These are phyloP conservation scores for Stomatorhinus walkeri DNA, from an alignment of 2,797 vertebrate species.

Conservation along the genomic window DNA sequence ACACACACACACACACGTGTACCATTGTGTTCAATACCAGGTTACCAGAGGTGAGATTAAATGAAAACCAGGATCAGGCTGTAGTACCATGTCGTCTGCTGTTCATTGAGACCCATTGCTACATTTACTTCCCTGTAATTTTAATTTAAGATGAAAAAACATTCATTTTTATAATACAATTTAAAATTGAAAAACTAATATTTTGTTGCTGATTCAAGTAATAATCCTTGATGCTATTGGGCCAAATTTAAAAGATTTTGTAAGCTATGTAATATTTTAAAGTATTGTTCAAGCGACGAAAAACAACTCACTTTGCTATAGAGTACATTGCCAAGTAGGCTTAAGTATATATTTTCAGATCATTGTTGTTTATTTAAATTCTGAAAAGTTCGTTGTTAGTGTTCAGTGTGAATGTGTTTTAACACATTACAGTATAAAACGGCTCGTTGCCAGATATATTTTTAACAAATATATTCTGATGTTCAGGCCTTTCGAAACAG, in stretches of 20 bases:
- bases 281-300: neutral
- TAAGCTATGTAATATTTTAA: neutral
- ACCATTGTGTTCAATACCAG: neutral
- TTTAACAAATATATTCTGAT: slow-evolving; percentile 2
- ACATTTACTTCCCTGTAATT: neutral
- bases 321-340: neutral
- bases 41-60: neutral
- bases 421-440: neutral
- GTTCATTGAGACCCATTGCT: neutral
- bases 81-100: neutral
- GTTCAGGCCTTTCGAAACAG: neutral
- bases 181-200: neutral
- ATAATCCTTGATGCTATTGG: neutral
- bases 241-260: neutral
- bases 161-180: neutral
- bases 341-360: neutral
- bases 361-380: neutral
- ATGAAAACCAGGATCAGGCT: neutral
- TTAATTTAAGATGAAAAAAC: neutral
- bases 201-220: neutral
- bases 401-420: neutral
- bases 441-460: neutral
- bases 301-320: neutral
- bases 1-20: neutral
- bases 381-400: neutral